phyloP scores from a whole-genome alignment of 2,113 vertebrate species.

The Pica pica region DNA sequence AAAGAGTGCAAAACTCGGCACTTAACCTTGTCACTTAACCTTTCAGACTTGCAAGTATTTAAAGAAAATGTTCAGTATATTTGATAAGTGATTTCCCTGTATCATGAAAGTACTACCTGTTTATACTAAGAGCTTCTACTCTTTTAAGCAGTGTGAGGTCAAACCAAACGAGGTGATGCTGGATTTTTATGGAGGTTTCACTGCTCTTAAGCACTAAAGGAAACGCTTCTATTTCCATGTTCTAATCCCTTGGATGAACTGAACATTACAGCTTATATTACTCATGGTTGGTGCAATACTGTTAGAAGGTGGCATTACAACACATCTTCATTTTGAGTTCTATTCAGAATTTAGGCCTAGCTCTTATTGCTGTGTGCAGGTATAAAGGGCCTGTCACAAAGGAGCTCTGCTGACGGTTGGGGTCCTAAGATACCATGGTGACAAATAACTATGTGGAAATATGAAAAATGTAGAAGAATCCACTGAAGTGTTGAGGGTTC shows the following conservation, averaged over 20 bases:
- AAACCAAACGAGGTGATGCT: not conserved
- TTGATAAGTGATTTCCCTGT: not conserved
- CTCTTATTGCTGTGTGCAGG: not conserved
- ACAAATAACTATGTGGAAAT: not conserved
- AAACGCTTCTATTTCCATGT: not conserved
- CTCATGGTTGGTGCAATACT: not conserved
- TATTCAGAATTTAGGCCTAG: not conserved
- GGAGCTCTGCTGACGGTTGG: not conserved
- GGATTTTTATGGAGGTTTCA: not conserved
- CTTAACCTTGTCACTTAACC: constrained; percentile 69
- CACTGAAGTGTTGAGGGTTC: not conserved
- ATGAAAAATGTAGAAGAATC: not conserved
- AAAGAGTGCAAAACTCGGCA: constrained; percentile 56
- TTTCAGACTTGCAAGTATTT: constrained; percentile 49
- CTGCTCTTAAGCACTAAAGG: not conserved
- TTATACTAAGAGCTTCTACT: not conserved
- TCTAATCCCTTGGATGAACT: not conserved
- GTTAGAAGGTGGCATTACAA: not conserved
- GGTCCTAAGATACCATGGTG: not conserved
- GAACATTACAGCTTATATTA: not conserved
- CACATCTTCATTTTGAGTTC: not conserved
- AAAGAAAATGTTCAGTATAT: constrained; percentile 35
- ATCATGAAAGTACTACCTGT: not conserved
- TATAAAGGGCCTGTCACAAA: not conserved
- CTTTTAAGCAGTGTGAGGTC: not conserved